Evolutionary conservation across 2,797 vertebrate genomes (phyloP).

Genomic region (Sylvia borin): DNA sequence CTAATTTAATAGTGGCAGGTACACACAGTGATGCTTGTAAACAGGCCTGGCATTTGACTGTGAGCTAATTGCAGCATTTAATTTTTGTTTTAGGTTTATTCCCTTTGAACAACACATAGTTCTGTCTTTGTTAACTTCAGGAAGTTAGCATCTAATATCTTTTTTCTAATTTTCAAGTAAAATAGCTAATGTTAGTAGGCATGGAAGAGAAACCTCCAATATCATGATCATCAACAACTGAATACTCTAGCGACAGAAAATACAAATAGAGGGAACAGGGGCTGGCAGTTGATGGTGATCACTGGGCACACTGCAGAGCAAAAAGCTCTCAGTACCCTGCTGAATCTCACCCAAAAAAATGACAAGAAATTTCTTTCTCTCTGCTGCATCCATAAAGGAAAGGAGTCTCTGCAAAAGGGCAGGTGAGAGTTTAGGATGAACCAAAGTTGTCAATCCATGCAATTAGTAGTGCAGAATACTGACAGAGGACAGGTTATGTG

Average conservation of each 20-base stretch:
- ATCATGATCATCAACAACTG: not conserved
- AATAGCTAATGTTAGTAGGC: not conserved
- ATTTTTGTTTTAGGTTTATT: not conserved
- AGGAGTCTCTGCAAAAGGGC: not conserved
- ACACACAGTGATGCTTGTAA: not conserved
- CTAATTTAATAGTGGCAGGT: not conserved
- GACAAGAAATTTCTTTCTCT: not conserved
- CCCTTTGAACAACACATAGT: not conserved
- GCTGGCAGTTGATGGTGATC: not conserved
- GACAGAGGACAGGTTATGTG: fast-evolving
- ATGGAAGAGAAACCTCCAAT: not conserved
- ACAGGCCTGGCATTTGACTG: not conserved
- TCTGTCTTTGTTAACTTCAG: not conserved
- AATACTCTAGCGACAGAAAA: not conserved
- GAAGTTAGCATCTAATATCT: not conserved
- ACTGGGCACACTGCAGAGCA: not conserved
- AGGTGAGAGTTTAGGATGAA: not conserved
- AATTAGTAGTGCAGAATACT: not conserved
- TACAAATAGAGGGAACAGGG: not conserved
- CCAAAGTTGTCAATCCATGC: not conserved
- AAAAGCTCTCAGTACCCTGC: not conserved
- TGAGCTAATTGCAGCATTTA: not conserved
- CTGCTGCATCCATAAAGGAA: not conserved
- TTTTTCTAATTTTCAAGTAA: not conserved
- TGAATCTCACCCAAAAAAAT: not conserved